A percentile compares a stretch with the other conserved stretches of the same genome.
Conservation (phyloP, 2,113 vertebrate species). For the Odobenus rosmarus region DNA sequence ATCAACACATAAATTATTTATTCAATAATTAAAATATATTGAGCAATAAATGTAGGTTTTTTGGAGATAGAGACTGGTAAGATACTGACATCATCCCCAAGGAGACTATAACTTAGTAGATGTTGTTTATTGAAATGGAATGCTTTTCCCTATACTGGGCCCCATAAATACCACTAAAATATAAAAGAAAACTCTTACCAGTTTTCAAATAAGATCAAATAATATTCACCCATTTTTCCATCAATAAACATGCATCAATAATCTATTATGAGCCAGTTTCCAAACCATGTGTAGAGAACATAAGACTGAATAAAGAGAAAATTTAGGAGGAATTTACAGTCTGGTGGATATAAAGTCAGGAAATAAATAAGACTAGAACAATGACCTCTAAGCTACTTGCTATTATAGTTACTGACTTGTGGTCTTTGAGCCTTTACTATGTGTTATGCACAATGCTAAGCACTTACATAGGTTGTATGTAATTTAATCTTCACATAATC, state of each 20-base stretch:
- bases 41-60: background rate
- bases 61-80: background rate
- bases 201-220: conserved; percentile 15
- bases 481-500: background rate
- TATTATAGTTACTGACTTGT: background rate
- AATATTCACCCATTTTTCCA: background rate
- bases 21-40: background rate
- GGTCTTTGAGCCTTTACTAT: background rate
- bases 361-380: background rate
- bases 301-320: background rate
- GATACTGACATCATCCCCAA: background rate
- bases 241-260: background rate
- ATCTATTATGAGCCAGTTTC: background rate
- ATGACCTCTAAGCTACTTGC: background rate
- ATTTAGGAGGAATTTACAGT: background rate
- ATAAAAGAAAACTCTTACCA: background rate
- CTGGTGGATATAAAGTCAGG: background rate
- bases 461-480: background rate
- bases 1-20: background rate
- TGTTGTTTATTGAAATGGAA: conserved; percentile 9
- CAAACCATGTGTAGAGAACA: background rate
- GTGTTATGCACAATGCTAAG: background rate
- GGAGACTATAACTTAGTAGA: background rate
- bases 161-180: conserved; percentile 22
- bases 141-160: background rate